Evolutionary conservation across 2,797 vertebrate genomes (phyloP).

Genomic region (Mormyrus hasselquistii): DNA sequence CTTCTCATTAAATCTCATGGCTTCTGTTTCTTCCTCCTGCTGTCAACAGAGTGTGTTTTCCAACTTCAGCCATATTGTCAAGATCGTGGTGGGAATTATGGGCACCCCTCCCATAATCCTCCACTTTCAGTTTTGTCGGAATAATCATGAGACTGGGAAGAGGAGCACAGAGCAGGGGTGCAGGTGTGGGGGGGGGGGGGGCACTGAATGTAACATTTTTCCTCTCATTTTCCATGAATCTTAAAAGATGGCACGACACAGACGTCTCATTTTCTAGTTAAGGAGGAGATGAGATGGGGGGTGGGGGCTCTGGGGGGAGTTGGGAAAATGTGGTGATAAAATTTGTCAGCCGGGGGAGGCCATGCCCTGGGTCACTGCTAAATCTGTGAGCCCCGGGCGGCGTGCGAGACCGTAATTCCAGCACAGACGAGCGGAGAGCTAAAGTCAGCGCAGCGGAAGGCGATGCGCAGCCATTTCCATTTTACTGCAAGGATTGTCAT

Average conservation of each 20-base stretch:
- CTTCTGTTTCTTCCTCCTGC: not conserved
- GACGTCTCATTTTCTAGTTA: constrained; percentile 25
- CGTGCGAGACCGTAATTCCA: constrained; percentile 76
- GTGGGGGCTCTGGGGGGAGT: constrained; percentile 38
- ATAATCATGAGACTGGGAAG: constrained; percentile 1
- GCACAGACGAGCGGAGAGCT: constrained; percentile 68
- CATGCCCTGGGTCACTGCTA: constrained; percentile 61
- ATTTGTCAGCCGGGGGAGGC: constrained; percentile 60
- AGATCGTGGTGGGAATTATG: constrained; percentile 7
- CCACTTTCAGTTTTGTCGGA: constrained; percentile 12
- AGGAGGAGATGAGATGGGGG: constrained; percentile 26
- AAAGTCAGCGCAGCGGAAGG: constrained; percentile 63
- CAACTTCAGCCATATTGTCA: constrained; percentile 6
- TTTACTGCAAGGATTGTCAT: constrained; percentile 66
- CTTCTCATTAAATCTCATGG: not conserved
- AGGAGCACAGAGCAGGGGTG: not conserved
- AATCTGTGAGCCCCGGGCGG: constrained; percentile 61
- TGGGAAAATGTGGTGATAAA: constrained; percentile 62
- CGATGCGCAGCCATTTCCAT: constrained; percentile 59
- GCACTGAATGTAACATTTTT: not conserved
- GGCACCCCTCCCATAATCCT: constrained; percentile 11
- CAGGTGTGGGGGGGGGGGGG: not conserved
- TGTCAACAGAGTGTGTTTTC: constrained; percentile 6
- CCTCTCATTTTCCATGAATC: constrained; percentile 27
- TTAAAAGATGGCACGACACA: constrained; percentile 21